Evolutionary conservation across 2,888 invertebrate species (phyloP).

Genomic region (Unio delphinus): DNA sequence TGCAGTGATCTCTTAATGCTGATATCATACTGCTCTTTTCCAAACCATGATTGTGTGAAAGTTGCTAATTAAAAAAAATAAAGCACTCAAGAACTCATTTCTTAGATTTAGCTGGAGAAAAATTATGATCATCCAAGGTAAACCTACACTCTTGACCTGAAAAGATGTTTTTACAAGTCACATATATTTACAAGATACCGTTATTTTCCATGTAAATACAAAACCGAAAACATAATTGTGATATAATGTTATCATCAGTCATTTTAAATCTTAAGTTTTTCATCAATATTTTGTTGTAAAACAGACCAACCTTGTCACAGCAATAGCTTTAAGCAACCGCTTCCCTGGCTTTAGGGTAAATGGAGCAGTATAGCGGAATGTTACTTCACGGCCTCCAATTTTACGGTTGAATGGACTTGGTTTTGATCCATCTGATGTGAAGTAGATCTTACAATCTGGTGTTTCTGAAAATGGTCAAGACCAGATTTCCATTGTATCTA

Average conservation of each 20-base stretch:
- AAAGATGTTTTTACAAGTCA: too few relatives aligned
- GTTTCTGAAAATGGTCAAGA: constrained; percentile 56
- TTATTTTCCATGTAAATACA: too few relatives aligned
- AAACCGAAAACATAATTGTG: too few relatives aligned
- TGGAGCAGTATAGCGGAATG: constrained; percentile 70
- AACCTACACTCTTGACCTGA: too few relatives aligned
- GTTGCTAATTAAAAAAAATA: too few relatives aligned
- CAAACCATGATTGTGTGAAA: too few relatives aligned
- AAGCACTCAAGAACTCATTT: too few relatives aligned
- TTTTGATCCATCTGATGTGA: constrained; percentile 71
- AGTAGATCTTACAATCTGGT: constrained; percentile 67
- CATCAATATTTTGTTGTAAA: background rate
- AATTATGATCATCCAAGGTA: too few relatives aligned
- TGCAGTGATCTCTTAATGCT: too few relatives aligned
- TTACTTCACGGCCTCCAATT: constrained; percentile 65
- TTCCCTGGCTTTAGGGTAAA: constrained; percentile 70
- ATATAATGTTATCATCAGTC: background rate
- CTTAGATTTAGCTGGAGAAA: too few relatives aligned
- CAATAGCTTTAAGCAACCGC: constrained; percentile 67
- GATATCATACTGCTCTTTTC: too few relatives aligned
- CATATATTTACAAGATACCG: too few relatives aligned
- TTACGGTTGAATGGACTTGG: constrained; percentile 70
- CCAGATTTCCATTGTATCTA: background rate
- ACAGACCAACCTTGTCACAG: constrained; percentile 63
- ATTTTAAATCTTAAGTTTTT: background rate